These are phyloP conservation scores for Phenganax subtilis DNA, from an alignment of 92 coral and sea anemone species.

Conservation along the genomic window DNA sequence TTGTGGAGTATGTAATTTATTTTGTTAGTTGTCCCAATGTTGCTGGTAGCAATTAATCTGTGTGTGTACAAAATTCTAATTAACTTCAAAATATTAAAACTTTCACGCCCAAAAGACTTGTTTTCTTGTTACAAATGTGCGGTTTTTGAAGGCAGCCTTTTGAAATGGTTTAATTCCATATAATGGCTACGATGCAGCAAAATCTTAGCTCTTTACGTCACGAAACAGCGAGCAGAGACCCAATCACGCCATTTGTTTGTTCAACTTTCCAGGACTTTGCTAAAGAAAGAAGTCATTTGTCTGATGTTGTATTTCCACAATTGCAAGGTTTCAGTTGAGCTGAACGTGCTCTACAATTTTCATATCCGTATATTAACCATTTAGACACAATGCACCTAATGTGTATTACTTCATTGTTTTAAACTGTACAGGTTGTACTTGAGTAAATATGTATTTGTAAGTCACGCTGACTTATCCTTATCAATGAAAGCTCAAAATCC, in stretches of 20 bases:
- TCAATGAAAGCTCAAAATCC: too few relatives aligned
- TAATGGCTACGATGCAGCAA: not conserved
- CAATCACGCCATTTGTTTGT: constrained; percentile 84
- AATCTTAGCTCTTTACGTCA: constrained; percentile 52
- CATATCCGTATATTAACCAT: too few relatives aligned
- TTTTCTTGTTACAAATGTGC: not conserved
- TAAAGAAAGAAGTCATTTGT: constrained; percentile 70
- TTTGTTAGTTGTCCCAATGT: not conserved
- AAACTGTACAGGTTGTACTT: too few relatives aligned
- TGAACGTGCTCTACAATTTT: too few relatives aligned
- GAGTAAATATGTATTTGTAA: too few relatives aligned
- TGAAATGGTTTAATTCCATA: not conserved
- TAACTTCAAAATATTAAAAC: not conserved
- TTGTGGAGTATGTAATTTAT: constrained; percentile 1
- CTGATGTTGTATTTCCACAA: constrained; percentile 64
- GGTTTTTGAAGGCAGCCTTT: not conserved
- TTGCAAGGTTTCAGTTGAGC: constrained; percentile 42
- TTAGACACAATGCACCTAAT: too few relatives aligned
- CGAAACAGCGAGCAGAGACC: constrained; percentile 59
- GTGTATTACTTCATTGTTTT: too few relatives aligned
- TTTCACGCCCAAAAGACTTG: not conserved
- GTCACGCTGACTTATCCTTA: too few relatives aligned
- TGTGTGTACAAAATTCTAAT: not conserved
- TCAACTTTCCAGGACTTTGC: constrained; percentile 87
- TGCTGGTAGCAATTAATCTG: constrained; percentile 8